Percentiles rank a stretch among this genome's conserved stretches.
These are phyloP conservation scores for Chelonus formosanus DNA, from an alignment of 2,888 invertebrate genomes.

Conservation along the genomic window DNA sequence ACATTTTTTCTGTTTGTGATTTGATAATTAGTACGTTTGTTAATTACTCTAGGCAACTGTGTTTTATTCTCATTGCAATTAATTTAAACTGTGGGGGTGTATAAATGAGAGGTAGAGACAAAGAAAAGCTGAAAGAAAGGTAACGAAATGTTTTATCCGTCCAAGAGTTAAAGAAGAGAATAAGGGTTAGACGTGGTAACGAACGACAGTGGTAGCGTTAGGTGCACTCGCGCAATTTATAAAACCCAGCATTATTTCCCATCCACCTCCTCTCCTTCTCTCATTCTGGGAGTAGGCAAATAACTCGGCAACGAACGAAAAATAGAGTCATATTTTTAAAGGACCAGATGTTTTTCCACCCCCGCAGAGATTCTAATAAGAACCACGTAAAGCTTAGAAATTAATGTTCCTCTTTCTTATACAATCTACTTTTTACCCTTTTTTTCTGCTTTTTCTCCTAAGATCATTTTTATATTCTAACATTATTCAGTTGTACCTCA, in stretches of 20 bases:
- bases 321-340: constrained; percentile 54
- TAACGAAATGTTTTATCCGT: constrained; percentile 23
- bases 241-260: constrained; percentile 32
- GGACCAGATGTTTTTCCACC: constrained; percentile 45
- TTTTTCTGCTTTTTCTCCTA: constrained; percentile 1
- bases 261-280: constrained; percentile 21
- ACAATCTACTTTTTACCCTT: constrained; percentile 9
- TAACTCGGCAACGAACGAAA: constrained; percentile 51
- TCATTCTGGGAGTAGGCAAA: constrained; percentile 46
- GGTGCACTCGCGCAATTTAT: constrained; percentile 33
- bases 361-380: constrained; percentile 54
- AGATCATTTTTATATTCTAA: constrained; percentile 13
- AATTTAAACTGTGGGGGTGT: constrained; percentile 12
- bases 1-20: constrained; percentile 2
- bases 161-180: constrained; percentile 34
- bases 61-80: constrained; percentile 9
- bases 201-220: constrained; percentile 26
- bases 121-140: constrained; percentile 20
- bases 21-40: constrained; percentile 13
- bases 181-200: constrained; percentile 27
- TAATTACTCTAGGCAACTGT: constrained; percentile 4
- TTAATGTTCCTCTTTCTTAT: constrained; percentile 47
- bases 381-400: constrained; percentile 54
- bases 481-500: constrained; percentile 5
- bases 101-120: constrained; percentile 14